Evolutionary conservation across 2,113 vertebrate genomes (phyloP).

Genomic region (Varanus komodoensis): DNA sequence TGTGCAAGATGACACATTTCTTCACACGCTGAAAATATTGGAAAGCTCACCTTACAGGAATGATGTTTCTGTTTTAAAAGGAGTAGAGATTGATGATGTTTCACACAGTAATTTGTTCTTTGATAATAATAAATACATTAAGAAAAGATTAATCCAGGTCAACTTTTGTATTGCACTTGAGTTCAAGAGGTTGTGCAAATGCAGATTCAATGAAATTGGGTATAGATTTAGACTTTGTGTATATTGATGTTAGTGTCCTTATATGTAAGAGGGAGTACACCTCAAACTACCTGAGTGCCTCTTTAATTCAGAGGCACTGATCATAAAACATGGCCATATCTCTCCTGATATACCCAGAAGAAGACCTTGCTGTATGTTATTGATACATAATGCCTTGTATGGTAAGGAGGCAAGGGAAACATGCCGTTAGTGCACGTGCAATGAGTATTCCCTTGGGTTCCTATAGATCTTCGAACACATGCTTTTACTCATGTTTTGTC

Average conservation of each 20-base stretch:
- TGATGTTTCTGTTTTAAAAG: slow-evolving; percentile 31
- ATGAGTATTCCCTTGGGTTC: not conserved
- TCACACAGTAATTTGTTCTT: slow-evolving; percentile 17
- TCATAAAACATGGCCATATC: not conserved
- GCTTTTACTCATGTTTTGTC: too few relatives aligned
- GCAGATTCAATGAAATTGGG: slow-evolving; percentile 20
- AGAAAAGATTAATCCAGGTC: not conserved
- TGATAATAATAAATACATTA: not conserved
- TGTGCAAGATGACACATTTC: slow-evolving; percentile 20
- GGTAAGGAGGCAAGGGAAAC: not conserved
- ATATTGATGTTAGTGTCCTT: not conserved
- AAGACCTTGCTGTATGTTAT: not conserved
- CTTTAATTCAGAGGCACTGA: not conserved
- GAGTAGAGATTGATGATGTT: slow-evolving; percentile 14
- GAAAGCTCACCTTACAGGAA: not conserved
- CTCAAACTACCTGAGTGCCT: not conserved
- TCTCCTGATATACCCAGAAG: fast-evolving
- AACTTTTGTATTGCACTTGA: fast-evolving
- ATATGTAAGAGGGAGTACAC: fast-evolving
- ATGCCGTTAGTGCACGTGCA: not conserved
- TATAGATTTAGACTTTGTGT: not conserved
- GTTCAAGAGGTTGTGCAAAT: slow-evolving; percentile 27
- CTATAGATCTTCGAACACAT: too few relatives aligned
- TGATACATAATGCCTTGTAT: not conserved
- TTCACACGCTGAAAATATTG: slow-evolving; percentile 32